These are phyloP conservation scores for Gopherus evgoodei DNA, from an alignment of 2,113 vertebrate genomes.

Conservation along the genomic window DNA sequence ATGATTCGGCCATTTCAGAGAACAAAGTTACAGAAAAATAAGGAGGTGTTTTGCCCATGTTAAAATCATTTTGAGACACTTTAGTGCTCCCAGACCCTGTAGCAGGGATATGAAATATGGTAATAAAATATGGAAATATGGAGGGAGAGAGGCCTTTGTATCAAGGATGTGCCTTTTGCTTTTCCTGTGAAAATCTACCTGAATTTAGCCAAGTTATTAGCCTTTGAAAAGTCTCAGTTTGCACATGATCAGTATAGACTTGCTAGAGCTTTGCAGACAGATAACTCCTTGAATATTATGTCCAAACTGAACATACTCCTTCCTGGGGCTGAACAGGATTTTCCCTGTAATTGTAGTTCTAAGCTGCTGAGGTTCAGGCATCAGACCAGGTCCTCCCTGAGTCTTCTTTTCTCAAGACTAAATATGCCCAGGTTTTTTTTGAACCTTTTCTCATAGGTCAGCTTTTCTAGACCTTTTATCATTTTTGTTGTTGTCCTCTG, in stretches of 20 bases:
- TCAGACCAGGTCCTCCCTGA: not conserved
- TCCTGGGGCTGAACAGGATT: not conserved
- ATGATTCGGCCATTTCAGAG: not conserved
- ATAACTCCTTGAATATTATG: not conserved
- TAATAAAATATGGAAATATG: not conserved
- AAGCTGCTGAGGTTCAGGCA: not conserved
- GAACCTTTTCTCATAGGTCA: not conserved
- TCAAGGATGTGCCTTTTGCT: not conserved
- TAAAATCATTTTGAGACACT: not conserved
- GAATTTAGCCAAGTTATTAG: not conserved
- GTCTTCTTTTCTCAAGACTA: not conserved
- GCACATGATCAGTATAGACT: not conserved
- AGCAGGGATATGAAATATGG: not conserved
- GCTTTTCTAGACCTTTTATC: not conserved
- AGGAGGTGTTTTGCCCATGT: not conserved
- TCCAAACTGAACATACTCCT: not conserved
- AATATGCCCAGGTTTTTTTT: not conserved
- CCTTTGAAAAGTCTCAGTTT: not conserved
- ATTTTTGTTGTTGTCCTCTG: not conserved
- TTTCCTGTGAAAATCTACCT: not conserved
- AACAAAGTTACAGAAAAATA: not conserved
- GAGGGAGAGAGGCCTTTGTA: not conserved
- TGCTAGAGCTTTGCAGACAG: not conserved
- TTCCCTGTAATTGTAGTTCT: not conserved
- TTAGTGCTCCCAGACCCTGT: not conserved